These are phyloP conservation scores for Cynoglossus semilaevis DNA, from an alignment of 2,113 vertebrate species.

Conservation along the genomic window DNA sequence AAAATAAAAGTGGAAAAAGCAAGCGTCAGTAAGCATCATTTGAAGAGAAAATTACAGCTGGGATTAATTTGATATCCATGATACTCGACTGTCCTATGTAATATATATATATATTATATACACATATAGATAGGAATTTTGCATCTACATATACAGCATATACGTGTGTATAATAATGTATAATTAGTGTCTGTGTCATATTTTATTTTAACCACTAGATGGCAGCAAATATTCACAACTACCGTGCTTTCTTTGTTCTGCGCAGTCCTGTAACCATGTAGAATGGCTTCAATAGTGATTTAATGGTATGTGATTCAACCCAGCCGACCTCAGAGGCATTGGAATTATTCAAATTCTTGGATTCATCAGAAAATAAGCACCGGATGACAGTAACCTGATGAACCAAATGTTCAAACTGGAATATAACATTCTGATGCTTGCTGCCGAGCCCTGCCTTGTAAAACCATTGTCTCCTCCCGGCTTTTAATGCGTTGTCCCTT, in stretches of 20 bases:
- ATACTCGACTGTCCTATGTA: too few relatives aligned
- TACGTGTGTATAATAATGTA: too few relatives aligned
- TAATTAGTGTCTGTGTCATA: too few relatives aligned
- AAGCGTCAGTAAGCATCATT: constrained; percentile 21
- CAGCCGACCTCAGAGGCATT: neutral
- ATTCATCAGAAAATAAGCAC: neutral
- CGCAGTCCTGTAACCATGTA: neutral
- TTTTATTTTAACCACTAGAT: constrained; percentile 36
- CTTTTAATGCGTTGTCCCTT: neutral
- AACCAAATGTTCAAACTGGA: neutral
- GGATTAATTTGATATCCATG: too few relatives aligned
- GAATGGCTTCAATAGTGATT: neutral
- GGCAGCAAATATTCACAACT: constrained; percentile 43
- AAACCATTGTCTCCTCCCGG: neutral
- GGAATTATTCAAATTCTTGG: neutral
- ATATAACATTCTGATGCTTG: neutral
- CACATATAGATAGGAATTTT: too few relatives aligned
- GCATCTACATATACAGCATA: too few relatives aligned
- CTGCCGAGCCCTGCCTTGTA: neutral
- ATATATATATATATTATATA: too few relatives aligned
- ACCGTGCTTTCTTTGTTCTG: neutral
- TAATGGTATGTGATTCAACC: neutral
- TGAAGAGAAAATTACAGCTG: too few relatives aligned
- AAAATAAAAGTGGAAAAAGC: constrained; percentile 74
- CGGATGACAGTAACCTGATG: neutral